Evolutionary conservation across 2,797 vertebrate genomes (phyloP).

Genomic region (Peromyscus eremicus): DNA sequence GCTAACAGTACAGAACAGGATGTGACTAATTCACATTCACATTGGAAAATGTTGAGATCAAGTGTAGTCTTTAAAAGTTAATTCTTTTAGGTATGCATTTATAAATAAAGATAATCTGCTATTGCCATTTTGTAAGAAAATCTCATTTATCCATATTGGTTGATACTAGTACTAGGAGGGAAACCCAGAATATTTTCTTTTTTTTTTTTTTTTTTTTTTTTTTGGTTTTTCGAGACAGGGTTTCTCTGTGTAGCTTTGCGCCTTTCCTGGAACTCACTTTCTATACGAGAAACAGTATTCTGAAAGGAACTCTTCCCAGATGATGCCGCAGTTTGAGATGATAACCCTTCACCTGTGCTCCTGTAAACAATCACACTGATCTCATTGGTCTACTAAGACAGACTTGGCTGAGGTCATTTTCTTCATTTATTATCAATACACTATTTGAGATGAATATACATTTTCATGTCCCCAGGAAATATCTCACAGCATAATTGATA

Average conservation of each 20-base stretch:
- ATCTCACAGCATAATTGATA: no score
- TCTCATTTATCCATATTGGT: no score
- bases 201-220: no score
- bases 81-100: no score
- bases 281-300: not conserved
- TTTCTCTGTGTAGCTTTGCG: no score
- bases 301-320: not conserved
- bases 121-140: no score
- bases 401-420: not conserved
- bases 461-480: no score
- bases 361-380: not conserved
- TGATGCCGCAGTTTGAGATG: not conserved
- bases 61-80: not conserved
- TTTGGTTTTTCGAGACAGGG: no score
- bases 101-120: no score
- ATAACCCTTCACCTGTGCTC: not conserved
- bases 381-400: not conserved
- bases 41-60: not conserved
- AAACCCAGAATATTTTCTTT: not conserved
- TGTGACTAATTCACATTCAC: not conserved
- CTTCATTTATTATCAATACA: not conserved
- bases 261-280: no score
- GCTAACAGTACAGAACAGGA: not conserved
- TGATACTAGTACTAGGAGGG: no score
- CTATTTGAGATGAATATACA: no score